Percentiles rank a stretch among this genome's conserved stretches.
Conservation (phyloP, 2,797 vertebrate species). For the Orientallactaga sibirica region DNA sequence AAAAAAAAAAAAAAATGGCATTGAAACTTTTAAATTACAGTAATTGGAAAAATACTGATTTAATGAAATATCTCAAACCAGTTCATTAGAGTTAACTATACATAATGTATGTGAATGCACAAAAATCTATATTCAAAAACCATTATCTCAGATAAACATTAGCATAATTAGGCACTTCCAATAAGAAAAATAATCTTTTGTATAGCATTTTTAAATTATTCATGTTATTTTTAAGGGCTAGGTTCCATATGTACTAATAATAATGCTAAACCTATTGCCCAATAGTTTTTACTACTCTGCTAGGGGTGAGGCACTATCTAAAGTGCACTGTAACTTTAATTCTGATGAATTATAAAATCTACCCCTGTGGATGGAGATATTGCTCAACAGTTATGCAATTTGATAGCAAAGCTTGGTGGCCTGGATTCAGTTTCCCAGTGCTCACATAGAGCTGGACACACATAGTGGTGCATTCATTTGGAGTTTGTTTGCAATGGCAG, state of each 20-base stretch:
- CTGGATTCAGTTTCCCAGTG: no score
- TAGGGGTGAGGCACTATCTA: background rate
- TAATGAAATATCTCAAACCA: background rate
- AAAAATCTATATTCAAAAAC: no score
- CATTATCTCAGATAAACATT: background rate
- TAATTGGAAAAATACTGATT: background rate
- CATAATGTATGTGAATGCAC: background rate
- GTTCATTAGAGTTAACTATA: background rate
- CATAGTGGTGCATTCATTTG: no score
- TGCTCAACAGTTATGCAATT: no score
- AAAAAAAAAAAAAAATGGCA: no score
- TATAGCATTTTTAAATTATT: background rate
- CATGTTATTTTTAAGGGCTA: background rate
- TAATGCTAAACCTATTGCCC: background rate
- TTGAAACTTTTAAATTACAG: no score
- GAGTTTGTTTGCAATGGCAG: no score
- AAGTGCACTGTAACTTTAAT: background rate
- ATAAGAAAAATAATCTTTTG: background rate
- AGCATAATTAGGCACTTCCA: background rate
- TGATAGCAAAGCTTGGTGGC: no score
- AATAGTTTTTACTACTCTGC: background rate
- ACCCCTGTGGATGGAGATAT: no score
- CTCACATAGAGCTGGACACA: no score
- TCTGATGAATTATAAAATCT: no score
- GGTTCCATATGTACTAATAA: background rate